Percentiles rank a stretch among this genome's conserved stretches.
These are phyloP conservation scores for Diacarnus erythraeanus DNA, from an alignment of 37 sponge, comb jelly and placozoan species.

Conservation along the genomic window DNA sequence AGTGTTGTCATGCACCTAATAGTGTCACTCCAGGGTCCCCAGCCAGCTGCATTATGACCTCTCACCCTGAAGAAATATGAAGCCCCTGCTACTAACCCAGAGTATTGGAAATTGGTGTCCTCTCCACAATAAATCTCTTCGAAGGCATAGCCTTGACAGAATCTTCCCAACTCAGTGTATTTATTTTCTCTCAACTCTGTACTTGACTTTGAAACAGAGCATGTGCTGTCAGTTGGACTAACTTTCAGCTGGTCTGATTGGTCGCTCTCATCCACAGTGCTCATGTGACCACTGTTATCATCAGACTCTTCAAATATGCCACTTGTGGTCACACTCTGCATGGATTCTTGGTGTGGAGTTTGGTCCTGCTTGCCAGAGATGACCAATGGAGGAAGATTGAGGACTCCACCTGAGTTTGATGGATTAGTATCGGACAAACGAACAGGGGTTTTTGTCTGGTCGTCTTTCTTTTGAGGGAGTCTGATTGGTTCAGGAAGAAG, in stretches of 20 bases:
- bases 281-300: constrained; percentile 3
- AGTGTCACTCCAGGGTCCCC: constrained; percentile 84
- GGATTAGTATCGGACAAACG: neutral
- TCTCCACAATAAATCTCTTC: constrained; percentile 71
- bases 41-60: constrained; percentile 73
- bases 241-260: neutral
- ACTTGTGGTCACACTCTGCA: constrained; percentile 35
- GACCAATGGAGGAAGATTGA: constrained; percentile 70
- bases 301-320: constrained; percentile 50
- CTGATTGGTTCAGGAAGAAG: constrained; percentile 29
- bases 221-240: constrained; percentile 29
- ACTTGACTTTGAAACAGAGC: constrained; percentile 6
- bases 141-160: constrained; percentile 44
- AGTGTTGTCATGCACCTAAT: constrained; percentile 52
- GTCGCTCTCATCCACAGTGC: constrained; percentile 8
- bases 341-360: neutral
- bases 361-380: constrained; percentile 11
- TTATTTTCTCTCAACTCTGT: neutral
- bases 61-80: constrained; percentile 75
- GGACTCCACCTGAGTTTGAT: constrained; percentile 4
- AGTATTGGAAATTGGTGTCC: constrained; percentile 36
- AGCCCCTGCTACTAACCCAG: constrained; percentile 50
- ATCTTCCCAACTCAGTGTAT: constrained; percentile 24
- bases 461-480: constrained; percentile 10
- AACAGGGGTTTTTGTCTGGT: neutral